Evolutionary conservation across 1,140 invertebrate species (phyloP), one percentile per base, ranked within the genome.

Genomic region (Teleopsis dalmanni): DNA sequence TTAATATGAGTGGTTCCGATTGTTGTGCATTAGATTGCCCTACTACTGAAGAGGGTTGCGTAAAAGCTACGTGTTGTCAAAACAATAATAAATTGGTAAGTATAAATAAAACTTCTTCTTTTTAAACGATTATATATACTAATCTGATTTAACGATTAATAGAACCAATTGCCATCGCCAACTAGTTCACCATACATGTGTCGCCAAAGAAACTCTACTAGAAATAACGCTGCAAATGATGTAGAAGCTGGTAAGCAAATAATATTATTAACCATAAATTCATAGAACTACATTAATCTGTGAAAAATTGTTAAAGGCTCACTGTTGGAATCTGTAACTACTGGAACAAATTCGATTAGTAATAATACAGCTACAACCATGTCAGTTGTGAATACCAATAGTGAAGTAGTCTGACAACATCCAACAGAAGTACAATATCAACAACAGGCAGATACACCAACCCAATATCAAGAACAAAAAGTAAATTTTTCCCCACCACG

Each of bases 1-100:
- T 70, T 8, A 70, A 71, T 53, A 65, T 69, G 55, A 70, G 65
- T 47, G 65, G 65, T 43, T 70, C 68, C 29, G 80, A 82, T 65
- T 81, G 81, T 58, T 91, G 88, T 72, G 87, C 88, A 16, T 73
- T 92, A 11, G 86, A 91, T 68, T 92, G 89, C 67, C 86, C 87
- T 31, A 85, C 85, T 66, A 87, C 85, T 41, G 86, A 88, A 51
- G 82, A 84, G 59, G 81, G 85, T 14, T 92, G 88, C 62, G 82
- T 87, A 56, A 83, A 87, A 56, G 85, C 86, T 14, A 91, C 88
- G 2, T 91, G 89, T 63, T 92, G 88, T 58, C 68, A 71, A 53
- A 71, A 67, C 46, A 71, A 69, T 48, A 71, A 69, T 42, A 71
- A 71, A 65, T 42, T 67, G 48, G 61, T 67, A 45, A 40, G 18